Evolutionary conservation across 2,797 vertebrate species (phyloP).

Genomic region (Argya squamiceps): DNA sequence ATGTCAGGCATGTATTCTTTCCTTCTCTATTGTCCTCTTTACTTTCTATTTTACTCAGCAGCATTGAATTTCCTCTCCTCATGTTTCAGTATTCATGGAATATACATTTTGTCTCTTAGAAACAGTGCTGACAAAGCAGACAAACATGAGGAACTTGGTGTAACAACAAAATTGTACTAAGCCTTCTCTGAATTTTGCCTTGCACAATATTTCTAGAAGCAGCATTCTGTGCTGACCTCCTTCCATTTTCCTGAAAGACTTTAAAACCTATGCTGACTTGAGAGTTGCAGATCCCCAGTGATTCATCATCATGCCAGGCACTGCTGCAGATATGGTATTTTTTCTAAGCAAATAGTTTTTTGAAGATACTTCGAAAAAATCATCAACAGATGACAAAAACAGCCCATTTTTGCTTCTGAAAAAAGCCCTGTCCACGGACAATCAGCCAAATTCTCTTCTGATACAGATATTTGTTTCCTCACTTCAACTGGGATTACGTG

Average conservation of each 20-base stretch:
- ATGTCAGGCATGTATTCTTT: not conserved
- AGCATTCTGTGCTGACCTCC: not conserved
- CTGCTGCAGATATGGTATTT: not conserved
- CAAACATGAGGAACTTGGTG: conserved; percentile 6
- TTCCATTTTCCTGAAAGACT: not conserved
- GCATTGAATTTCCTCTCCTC: not conserved
- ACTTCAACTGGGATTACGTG: not conserved
- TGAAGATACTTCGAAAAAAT: not conserved
- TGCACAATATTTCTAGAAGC: not conserved
- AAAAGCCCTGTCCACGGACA: not conserved
- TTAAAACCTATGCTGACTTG: not conserved
- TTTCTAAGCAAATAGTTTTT: not conserved
- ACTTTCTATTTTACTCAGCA: conserved; percentile 23
- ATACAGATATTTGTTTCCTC: not conserved
- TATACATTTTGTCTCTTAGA: conserved; percentile 35
- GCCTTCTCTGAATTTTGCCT: not conserved
- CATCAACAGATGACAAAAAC: not conserved
- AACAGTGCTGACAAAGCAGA: conserved; percentile 25
- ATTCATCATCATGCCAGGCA: not conserved
- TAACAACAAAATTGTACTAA: not conserved
- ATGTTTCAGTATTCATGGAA: not conserved
- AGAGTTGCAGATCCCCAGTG: not conserved
- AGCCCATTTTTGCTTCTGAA: not conserved
- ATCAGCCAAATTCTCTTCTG: not conserved
- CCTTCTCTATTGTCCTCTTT: not conserved